Percentiles rank a stretch among this genome's conserved stretches.
phyloP scores from a whole-genome alignment of 2,797 vertebrate species.

The Huso huso region DNA sequence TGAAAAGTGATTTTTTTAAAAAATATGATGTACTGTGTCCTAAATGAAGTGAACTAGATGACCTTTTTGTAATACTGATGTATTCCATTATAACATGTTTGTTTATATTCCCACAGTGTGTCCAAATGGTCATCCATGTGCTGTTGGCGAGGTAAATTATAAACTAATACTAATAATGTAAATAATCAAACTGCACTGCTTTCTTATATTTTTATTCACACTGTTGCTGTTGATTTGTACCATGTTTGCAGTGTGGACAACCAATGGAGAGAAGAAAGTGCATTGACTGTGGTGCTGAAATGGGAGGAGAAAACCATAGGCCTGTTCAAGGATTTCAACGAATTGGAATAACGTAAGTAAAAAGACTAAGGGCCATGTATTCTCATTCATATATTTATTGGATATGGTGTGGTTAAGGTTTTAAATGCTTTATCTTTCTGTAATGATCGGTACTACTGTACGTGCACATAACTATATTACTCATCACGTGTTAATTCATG shows the following conservation, averaged over 20 bases:
- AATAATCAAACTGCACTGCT: background rate
- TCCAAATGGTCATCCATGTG: conserved; percentile 75
- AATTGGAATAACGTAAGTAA: conserved; percentile 36
- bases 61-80: too few species aligned
- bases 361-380: too few species aligned
- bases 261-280: conserved; percentile 61
- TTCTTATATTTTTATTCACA: too few species aligned
- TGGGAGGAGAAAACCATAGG: conserved; percentile 59
- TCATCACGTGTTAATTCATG: too few species aligned
- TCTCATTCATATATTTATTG: too few species aligned
- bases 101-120: conserved; percentile 53
- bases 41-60: too few species aligned
- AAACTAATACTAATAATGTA: background rate
- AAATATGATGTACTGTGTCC: too few species aligned
- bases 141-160: conserved; percentile 79
- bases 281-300: conserved; percentile 49
- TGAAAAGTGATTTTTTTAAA: background rate
- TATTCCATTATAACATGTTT: background rate
- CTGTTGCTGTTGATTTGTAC: background rate
- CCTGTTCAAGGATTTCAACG: conserved; percentile 31
- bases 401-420: too few species aligned
- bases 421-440: too few species aligned
- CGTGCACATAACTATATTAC: too few species aligned
- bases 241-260: conserved; percentile 63
- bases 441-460: too few species aligned